Evolutionary conservation across 2,888 invertebrate genomes (phyloP), one percentile per base, ranked within the genome.

Genomic region (Andrena camellia): DNA sequence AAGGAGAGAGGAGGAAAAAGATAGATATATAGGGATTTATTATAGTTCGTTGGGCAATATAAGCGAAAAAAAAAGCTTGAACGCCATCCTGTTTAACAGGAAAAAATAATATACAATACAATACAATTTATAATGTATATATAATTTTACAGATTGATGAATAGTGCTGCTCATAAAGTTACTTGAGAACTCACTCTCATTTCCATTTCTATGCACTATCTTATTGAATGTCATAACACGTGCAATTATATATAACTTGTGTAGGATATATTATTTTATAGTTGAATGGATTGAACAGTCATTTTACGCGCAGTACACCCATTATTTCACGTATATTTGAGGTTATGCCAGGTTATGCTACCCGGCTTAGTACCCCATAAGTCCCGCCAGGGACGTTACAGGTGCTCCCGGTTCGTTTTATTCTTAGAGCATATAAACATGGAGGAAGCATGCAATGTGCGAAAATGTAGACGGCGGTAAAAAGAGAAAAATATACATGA

Each of bases 301-400:
- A 62, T 54, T 54, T 57, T 33, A 54, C 7, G n/a, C 3, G 2
- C 26, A 31, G n/a, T 20, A 8, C 20, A 66, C 60, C 48, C 1
- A 13, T 33, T 62, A 33, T 50, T 29, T 50, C 8, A 8, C 0
- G 8, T 42, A 50, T 67, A n/a, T 26, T 35, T 57, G 23, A 59
- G 82, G 81, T 82, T 82, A 82, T 75, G 70, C 71, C 70, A 67
- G 82, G 82, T 82, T 82, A 82, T 81, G 75, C 71, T 74, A 35
- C 70, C 26, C 6, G 23, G 29, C 20, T 59, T 77, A 83, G 69
- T 83, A 77, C 62, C 8, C 20, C 35, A 10, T n/a, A 23, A 62
- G n/a, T 20, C 20, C 76, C 84, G 64, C 64, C 57, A 78, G 80
- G 8, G 52, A 42, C 76, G 50, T 73, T 68, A 29, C 29, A 66